Evolutionary conservation across 1,140 invertebrate genomes (phyloP), one percentile per base, ranked within the genome.

Genomic region (Pristionchus pacificus): DNA sequence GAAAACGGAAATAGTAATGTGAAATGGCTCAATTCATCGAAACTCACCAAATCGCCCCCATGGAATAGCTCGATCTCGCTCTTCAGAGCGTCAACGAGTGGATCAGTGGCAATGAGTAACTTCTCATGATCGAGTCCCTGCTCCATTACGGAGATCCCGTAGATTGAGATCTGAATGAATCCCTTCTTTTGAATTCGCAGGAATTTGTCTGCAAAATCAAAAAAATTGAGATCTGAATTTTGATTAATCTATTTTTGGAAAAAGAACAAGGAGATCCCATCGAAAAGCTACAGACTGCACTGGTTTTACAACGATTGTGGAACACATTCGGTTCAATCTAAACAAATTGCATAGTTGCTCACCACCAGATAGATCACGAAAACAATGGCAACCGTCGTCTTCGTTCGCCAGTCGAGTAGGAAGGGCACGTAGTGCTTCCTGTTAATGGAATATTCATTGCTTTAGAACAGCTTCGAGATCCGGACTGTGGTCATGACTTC

Each of bases 41-140:
- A n/a, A 76, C 78, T 24, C 68, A 78, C 65, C 33, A 74, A 72
- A 77, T 77, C 60, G 67, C 71, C 67, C 49, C 68, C 77, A 64
- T 67, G 74, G 70, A 84, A 84, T 27, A 83, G 66, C 30, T 85
- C 73, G 60, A 78, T 78, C 60, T 82, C 75, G 30, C 59, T 58
- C 2, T 71, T 32, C 13, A 78, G 38, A 55, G 77, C 74, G n/a
- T 65, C 15, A 0, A 79, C 79, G 1, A 84, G 78, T 61, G 85
- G 84, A 28, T 86, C 85, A 1, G 81, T 72, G 25, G 79, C 70
- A 1, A 84, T 71, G 10, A 86, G 78, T 6, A 86, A 71, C 65
- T 86, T 81, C 33, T 83, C 84, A 24, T 85, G 76, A 27, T 82
- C 76, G 3, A 86, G 76, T 1, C 85, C 86, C 67, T 86, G 82